Percentiles rank a stretch among this genome's conserved stretches.
phyloP scores from a whole-genome alignment of 1,140 invertebrate genomes.

The Ceratosolen solmsi region DNA sequence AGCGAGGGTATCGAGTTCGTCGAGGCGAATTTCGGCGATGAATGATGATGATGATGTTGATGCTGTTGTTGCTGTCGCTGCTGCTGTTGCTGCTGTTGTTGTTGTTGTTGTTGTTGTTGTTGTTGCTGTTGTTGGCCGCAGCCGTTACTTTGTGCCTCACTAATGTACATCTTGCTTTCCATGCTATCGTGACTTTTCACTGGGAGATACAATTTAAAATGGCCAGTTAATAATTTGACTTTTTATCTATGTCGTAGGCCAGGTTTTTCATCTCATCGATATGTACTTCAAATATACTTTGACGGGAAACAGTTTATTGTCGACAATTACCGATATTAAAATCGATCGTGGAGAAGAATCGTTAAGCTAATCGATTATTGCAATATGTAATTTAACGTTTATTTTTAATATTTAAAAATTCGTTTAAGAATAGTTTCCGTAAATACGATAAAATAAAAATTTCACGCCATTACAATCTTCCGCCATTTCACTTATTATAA shows the following conservation, averaged over 20 bases:
- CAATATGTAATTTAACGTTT: too few species aligned
- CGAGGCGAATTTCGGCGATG: slow-evolving; percentile 65
- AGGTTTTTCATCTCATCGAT: too few species aligned
- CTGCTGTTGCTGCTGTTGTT: not conserved
- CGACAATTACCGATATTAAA: not conserved
- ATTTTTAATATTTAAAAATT: too few species aligned
- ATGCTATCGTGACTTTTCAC: slow-evolving; percentile 57
- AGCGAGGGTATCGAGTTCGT: slow-evolving; percentile 71
- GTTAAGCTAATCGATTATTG: not conserved
- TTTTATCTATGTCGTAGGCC: too few species aligned
- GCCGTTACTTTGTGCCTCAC: slow-evolving; percentile 57
- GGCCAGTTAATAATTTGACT: too few species aligned
- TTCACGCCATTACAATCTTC: too few species aligned
- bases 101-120: slow-evolving; percentile 27
- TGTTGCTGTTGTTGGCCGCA: slow-evolving; percentile 51
- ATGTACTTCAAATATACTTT: not conserved
- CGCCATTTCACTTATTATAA: not conserved
- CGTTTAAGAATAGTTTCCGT: too few species aligned
- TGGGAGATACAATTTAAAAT: too few species aligned
- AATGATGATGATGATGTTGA: not conserved
- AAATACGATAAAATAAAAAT: too few species aligned
- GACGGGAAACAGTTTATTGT: not conserved
- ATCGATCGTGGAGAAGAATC: not conserved
- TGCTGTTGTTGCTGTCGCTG: slow-evolving; percentile 26
- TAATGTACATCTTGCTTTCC: slow-evolving; percentile 69